A percentile compares a stretch with the other conserved stretches of the same genome.
These are phyloP conservation scores for Cabera pusaria DNA, from an alignment of 2,888 invertebrate genomes.

Conservation along the genomic window DNA sequence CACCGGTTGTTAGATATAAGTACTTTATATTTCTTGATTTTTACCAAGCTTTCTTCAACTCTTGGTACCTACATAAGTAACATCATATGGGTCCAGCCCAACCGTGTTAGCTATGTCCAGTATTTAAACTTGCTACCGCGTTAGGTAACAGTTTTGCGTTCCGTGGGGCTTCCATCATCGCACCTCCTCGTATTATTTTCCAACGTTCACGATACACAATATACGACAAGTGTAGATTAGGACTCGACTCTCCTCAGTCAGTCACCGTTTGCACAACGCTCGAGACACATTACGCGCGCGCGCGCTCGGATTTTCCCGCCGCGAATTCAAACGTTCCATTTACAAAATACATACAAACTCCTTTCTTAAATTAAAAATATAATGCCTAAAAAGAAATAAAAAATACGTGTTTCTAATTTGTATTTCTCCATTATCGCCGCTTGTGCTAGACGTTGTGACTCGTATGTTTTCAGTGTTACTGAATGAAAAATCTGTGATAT, in stretches of 20 bases:
- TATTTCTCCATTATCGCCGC: too few species aligned
- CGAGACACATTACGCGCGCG: slow-evolving; percentile 61
- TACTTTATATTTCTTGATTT: too few species aligned
- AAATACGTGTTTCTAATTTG: too few species aligned
- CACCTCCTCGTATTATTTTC: slow-evolving; percentile 72
- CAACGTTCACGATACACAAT: slow-evolving; percentile 58
- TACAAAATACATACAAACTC: slow-evolving; percentile 41
- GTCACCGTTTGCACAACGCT: slow-evolving; percentile 71
- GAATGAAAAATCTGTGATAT: slow-evolving; percentile 67
- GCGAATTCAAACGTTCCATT: slow-evolving; percentile 58
- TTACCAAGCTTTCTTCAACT: too few species aligned
- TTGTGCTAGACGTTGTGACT: slow-evolving; percentile 60
- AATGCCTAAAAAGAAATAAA: slow-evolving; percentile 80
- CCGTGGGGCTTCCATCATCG: slow-evolving; percentile 68
- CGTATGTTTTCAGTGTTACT: slow-evolving; percentile 44
- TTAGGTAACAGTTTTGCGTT: slow-evolving; percentile 65
- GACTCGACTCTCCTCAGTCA: slow-evolving; percentile 65
- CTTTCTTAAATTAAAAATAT: slow-evolving; percentile 43
- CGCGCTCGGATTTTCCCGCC: slow-evolving; percentile 61
- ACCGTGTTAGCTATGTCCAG: too few species aligned
- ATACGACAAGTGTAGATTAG: slow-evolving; percentile 73
- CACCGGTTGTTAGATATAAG: too few species aligned
- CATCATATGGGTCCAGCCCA: too few species aligned
- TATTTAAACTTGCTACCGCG: slow-evolving; percentile 26
- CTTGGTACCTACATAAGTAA: too few species aligned